These are phyloP conservation scores for Macrobrachium rosenbergii DNA, from an alignment of 1,140 invertebrate species.

Conservation along the genomic window DNA sequence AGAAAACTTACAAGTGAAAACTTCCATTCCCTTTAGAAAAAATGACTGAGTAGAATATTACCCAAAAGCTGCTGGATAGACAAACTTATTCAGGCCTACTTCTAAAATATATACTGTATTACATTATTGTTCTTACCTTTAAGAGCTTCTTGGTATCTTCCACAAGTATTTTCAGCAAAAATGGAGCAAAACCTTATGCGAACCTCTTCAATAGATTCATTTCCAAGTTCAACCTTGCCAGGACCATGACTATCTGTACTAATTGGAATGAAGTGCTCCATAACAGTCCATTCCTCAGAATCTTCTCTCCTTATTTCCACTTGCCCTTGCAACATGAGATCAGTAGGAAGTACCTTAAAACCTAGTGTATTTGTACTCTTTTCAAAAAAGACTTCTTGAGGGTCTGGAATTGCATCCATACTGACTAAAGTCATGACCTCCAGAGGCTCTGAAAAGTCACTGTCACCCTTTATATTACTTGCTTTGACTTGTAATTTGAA, in stretches of 20 bases:
- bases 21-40: too few species aligned
- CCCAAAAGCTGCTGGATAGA: too few species aligned
- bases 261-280: slow-evolving; percentile 40
- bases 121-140: slow-evolving; percentile 57
- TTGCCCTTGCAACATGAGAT: slow-evolving; percentile 78
- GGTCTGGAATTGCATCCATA: slow-evolving; percentile 79
- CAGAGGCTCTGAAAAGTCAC: slow-evolving; percentile 87
- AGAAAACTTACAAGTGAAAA: too few species aligned
- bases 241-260: slow-evolving; percentile 68
- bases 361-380: slow-evolving; percentile 80
- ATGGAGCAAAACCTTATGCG: slow-evolving; percentile 83
- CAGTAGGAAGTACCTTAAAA: slow-evolving; percentile 78
- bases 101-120: too few species aligned
- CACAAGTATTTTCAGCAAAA: slow-evolving; percentile 83
- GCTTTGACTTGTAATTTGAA: slow-evolving; percentile 80
- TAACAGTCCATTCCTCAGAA: slow-evolving; percentile 59
- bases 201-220: slow-evolving; percentile 67
- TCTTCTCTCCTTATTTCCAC: slow-evolving; percentile 64
- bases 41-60: too few species aligned
- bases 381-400: slow-evolving; percentile 85
- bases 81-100: too few species aligned
- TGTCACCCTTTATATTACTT: slow-evolving; percentile 85
- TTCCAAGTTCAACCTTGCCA: slow-evolving; percentile 73
- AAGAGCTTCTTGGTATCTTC: slow-evolving; percentile 82
- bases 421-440: slow-evolving; percentile 84